These are phyloP conservation scores for Lethenteron camtschaticum DNA, from an alignment of 2,113 vertebrate species.

Conservation along the genomic window DNA sequence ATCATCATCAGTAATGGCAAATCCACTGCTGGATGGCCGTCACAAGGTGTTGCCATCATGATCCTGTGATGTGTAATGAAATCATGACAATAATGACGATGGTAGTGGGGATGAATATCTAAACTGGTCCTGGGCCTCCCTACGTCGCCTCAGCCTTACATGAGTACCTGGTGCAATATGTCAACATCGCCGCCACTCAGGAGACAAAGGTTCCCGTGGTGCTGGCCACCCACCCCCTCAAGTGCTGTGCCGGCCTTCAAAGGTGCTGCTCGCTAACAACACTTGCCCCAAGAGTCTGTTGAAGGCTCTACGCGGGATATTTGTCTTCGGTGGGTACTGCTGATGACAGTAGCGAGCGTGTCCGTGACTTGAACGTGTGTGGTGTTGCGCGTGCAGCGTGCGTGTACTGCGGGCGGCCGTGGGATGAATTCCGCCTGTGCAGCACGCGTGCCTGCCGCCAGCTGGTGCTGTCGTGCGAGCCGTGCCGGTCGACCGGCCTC, in stretches of 20 bases:
- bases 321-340: not conserved
- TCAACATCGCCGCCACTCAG: too few relatives aligned
- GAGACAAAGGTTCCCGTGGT: not conserved
- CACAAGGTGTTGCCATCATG: too few relatives aligned
- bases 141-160: too few relatives aligned
- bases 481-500: slow-evolving; percentile 33
- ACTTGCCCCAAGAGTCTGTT: not conserved
- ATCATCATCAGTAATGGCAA: too few relatives aligned
- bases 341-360: not conserved
- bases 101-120: too few relatives aligned
- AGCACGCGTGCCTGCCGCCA: slow-evolving; percentile 56
- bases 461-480: slow-evolving; percentile 50
- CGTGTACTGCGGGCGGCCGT: slow-evolving; percentile 47
- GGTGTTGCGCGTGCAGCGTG: slow-evolving; percentile 34
- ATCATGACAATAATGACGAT: too few relatives aligned
- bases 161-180: too few relatives aligned
- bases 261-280: not conserved
- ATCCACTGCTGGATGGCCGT: too few relatives aligned
- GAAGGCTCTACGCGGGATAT: not conserved
- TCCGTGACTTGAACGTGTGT: not conserved
- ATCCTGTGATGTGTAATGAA: too few relatives aligned
- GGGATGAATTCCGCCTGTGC: slow-evolving; percentile 74
- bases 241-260: not conserved
- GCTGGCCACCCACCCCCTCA: not conserved
- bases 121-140: too few relatives aligned